phyloP scores from a whole-genome alignment of 2,888 invertebrate species.

The Cephus spinipes region DNA sequence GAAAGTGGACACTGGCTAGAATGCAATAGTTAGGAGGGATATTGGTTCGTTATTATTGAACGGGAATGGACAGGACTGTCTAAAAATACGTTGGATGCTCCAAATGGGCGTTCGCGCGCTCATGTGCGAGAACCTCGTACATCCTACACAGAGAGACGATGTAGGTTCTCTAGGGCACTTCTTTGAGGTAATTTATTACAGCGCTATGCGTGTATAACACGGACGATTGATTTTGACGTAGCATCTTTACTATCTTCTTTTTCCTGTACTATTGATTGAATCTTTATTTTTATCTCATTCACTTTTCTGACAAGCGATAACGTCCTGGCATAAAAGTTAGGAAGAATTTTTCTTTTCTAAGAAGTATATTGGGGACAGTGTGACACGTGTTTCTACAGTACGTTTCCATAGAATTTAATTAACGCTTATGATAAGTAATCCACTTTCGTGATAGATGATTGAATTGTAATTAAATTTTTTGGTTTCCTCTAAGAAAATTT shows the following conservation, averaged over 20 bases:
- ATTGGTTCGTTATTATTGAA: slow-evolving; percentile 1
- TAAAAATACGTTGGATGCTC: slow-evolving; percentile 55
- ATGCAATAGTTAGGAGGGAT: neutral
- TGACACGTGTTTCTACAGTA: too few relatives aligned
- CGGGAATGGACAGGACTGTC: slow-evolving; percentile 27
- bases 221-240: neutral
- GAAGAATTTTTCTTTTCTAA: neutral
- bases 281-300: neutral
- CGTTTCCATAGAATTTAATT: neutral
- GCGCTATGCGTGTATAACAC: slow-evolving; percentile 27
- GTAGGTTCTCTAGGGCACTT: slow-evolving; percentile 16
- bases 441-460: neutral
- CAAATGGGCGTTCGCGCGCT: slow-evolving; percentile 56
- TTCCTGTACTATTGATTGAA: neutral
- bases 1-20: neutral
- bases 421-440: neutral
- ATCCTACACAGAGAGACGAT: slow-evolving; percentile 21
- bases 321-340: neutral
- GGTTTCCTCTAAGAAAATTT: neutral
- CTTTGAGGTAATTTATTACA: slow-evolving; percentile 50
- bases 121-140: slow-evolving; percentile 52
- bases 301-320: neutral
- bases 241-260: neutral
- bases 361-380: too few relatives aligned
- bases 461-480: neutral